phyloP scores from a whole-genome alignment of 2,113 vertebrate species.

The Patagioenas fasciata region DNA sequence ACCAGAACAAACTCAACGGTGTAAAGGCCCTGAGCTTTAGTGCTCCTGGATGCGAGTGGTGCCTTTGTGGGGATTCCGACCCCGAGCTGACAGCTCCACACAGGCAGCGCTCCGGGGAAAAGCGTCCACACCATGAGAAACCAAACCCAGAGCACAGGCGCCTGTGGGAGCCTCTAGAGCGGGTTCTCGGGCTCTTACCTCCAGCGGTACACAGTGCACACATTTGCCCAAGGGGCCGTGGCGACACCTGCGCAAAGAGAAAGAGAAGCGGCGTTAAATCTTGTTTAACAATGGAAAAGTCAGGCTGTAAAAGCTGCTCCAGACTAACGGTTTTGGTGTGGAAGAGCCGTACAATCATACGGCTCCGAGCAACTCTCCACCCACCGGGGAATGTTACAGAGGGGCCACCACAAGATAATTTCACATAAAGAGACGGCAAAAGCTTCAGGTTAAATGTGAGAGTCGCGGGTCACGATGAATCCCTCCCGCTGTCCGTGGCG shows the following conservation, averaged over 20 bases:
- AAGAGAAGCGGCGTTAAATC: background rate
- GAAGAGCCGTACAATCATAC: fast-evolving
- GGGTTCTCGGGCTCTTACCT: conserved; percentile 78
- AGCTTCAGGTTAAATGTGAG: background rate
- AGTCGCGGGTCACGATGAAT: background rate
- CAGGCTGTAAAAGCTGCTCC: background rate
- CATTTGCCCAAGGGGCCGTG: conserved; percentile 94
- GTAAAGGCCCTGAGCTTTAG: background rate
- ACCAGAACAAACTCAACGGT: background rate
- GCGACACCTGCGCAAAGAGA: conserved; percentile 83
- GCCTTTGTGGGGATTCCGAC: background rate
- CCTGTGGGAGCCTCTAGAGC: background rate
- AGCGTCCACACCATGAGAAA: background rate
- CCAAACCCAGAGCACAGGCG: background rate
- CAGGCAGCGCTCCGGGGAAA: background rate
- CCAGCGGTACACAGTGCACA: conserved; percentile 95
- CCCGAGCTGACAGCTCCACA: background rate
- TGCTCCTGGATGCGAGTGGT: background rate
- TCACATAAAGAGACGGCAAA: background rate
- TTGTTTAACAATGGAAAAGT: background rate
- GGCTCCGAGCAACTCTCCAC: background rate
- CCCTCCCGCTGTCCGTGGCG: fast-evolving
- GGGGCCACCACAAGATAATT: background rate
- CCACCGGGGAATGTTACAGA: fast-evolving
- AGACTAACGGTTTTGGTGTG: background rate